Evolutionary conservation across 2,797 vertebrate species (phyloP).

Genomic region (Melanotaenia trifasciata): DNA sequence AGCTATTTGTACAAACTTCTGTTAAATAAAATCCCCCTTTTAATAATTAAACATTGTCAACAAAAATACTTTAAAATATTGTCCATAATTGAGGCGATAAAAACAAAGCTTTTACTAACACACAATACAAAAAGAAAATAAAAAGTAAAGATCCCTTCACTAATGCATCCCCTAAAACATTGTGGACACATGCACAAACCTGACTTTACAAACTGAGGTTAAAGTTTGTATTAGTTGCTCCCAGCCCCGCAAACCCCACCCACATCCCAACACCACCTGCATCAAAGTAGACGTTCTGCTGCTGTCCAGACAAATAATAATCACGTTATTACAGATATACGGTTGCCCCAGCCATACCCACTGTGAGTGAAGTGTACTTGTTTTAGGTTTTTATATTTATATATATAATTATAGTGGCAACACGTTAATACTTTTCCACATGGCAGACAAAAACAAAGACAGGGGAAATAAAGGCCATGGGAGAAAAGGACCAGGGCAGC

Average conservation of each 20-base stretch:
- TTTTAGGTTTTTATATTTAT: conserved; percentile 32
- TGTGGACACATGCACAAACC: conserved; percentile 47
- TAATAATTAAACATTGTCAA: conserved; percentile 66
- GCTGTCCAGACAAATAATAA: conserved; percentile 37
- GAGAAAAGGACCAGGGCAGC: conserved; percentile 85
- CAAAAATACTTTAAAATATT: conserved; percentile 75
- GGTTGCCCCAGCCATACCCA: conserved; percentile 48
- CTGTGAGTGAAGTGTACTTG: conserved; percentile 72
- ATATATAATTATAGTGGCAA: conserved; percentile 48
- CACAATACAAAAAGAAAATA: conserved; percentile 60
- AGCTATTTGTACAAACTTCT: conserved; percentile 73
- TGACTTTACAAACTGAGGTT: conserved; percentile 61
- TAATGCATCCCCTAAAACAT: conserved; percentile 62
- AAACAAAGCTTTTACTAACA: conserved; percentile 64
- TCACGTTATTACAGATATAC: conserved; percentile 49
- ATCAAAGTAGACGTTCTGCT: conserved; percentile 46
- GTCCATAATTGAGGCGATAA: conserved; percentile 67
- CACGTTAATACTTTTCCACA: conserved; percentile 82
- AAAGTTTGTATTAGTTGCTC: conserved; percentile 52
- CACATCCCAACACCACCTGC: conserved; percentile 39
- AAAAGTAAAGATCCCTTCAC: conserved; percentile 64
- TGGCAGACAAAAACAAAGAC: conserved; percentile 84
- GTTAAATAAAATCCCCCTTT: conserved; percentile 76
- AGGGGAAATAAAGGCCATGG: conserved; percentile 79
- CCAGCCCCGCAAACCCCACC: conserved; percentile 18